Evolutionary conservation across 2,113 vertebrate species (phyloP).

Genomic region (Rhadina sibilatrix): DNA sequence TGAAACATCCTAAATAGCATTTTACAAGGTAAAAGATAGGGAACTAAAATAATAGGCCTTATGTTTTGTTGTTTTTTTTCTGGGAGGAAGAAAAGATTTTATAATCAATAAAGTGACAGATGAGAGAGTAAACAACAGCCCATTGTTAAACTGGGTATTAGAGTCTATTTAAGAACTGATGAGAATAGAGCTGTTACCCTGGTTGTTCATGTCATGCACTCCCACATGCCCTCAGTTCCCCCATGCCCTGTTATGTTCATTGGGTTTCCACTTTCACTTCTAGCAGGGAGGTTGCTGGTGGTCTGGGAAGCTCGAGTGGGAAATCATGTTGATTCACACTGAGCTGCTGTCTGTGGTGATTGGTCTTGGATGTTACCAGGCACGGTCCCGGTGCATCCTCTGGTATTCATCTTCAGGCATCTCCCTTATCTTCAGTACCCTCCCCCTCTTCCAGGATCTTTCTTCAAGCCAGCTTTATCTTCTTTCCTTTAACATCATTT

Average conservation of each 20-base stretch:
- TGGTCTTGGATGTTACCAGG: neutral
- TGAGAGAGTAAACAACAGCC: neutral
- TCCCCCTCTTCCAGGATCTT: neutral
- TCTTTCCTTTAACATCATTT: no score
- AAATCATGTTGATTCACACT: neutral
- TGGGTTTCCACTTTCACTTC: neutral
- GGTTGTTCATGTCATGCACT: neutral
- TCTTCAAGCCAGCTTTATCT: neutral
- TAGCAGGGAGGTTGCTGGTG: neutral
- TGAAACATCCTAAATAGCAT: neutral
- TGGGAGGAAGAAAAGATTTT: neutral
- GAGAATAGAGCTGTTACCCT: neutral
- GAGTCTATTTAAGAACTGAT: accelerated
- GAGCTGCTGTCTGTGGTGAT: neutral
- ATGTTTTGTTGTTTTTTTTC: neutral
- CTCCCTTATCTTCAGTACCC: neutral
- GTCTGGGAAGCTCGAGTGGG: neutral
- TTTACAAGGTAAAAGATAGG: neutral
- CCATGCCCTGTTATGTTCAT: neutral
- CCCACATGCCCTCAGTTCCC: neutral
- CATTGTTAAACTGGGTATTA: neutral
- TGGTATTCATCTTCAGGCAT: neutral
- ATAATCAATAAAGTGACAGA: neutral
- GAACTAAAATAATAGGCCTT: neutral
- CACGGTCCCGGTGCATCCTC: accelerated